Base-by-base conservation (phyloP, 2,113 vertebrate genomes). In the Dinomys branickii region DNA sequence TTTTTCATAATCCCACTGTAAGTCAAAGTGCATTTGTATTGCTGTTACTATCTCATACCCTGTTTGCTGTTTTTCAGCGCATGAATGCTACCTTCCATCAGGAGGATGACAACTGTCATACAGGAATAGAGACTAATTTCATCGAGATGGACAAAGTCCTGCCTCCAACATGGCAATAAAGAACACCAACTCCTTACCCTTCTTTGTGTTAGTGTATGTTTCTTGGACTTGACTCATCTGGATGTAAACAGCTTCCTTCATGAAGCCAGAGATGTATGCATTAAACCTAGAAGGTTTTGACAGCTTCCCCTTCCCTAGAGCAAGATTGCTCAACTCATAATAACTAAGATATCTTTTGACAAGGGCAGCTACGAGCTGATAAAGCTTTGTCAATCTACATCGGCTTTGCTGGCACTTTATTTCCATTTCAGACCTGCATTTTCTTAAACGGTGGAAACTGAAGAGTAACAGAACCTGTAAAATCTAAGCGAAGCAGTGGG, bases 291-390 rank as follows among this genome's bases (percentile, higher is more conserved):
- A 95, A 97, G 94, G 82, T 98, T 92, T 56, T 98, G 98, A 98
- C 98, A 98, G 98, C 85, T 97, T 97, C 95, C 83, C 87, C 93
- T 97, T 98, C 98, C 98, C 98, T 88, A 85, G 95, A 98, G 98
- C 98, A 98, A 98, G 96, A 98, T 96, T 98, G 96, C 96, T 98
- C 96, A 97, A 96, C 98, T 96, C 97, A 96, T 97, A 98, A 96
- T 98, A 98, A 97, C 96, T 81, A 89, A 98, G 97, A 94, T 97
- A 92, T 97, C 98, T 98, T 98, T 97, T 98, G 98, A 98, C 98
- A 98, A 98, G 96, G 96, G 96, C 96, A 97, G 97, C 98, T 96
- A 97, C 98, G 92, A 97, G 97, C 97, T 95, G 82, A 97, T 81
- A 98, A 98, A 96, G 89, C 97, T 98, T 91, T 95, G 97, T 98